Evolutionary conservation across 92 coral and sea anemone genomes (phyloP).

Genomic region (Porites lobata): DNA sequence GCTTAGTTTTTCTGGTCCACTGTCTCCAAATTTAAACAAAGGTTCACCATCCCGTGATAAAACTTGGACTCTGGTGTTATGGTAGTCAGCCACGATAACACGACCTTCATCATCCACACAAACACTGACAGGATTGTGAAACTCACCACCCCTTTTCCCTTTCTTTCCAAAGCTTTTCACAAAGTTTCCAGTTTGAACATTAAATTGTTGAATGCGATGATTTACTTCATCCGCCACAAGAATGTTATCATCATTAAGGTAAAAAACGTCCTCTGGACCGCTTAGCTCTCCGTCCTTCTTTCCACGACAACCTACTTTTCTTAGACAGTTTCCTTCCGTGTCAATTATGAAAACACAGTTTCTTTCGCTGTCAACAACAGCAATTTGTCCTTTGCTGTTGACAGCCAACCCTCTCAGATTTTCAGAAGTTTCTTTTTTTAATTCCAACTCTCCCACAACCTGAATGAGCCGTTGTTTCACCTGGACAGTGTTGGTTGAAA

Average conservation of each 20-base stretch:
- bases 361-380: background rate
- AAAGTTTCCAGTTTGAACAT: background rate
- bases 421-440: background rate
- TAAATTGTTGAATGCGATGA: background rate
- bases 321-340: background rate
- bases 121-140: background rate
- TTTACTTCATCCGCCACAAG: background rate
- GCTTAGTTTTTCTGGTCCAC: background rate
- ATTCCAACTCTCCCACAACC: background rate
- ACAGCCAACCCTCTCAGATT: background rate
- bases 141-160: background rate
- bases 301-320: background rate
- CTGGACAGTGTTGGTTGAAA: background rate
- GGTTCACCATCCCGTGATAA: background rate
- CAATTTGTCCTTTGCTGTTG: background rate
- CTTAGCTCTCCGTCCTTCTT: background rate
- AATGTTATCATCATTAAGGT: background rate
- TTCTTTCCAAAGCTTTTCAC: background rate
- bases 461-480: background rate
- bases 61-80: background rate
- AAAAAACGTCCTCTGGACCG: background rate
- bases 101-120: background rate
- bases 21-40: background rate
- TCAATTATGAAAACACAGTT: background rate
- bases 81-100: background rate